phyloP scores from a whole-genome alignment of 2,797 vertebrate genomes.

The Enteromius anoplus region DNA sequence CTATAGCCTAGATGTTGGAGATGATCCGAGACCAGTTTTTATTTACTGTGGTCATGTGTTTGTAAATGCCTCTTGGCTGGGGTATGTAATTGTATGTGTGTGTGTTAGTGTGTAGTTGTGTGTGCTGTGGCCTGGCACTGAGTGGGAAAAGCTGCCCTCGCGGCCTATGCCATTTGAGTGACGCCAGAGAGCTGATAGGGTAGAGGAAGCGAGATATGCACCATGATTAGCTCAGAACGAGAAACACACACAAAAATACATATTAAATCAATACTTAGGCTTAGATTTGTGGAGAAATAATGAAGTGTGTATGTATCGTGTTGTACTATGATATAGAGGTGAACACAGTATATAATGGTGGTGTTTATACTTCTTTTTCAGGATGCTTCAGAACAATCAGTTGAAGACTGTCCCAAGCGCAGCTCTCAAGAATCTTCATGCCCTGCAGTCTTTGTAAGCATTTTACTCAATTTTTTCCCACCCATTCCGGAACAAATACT shows the following conservation, averaged over 20 bases:
- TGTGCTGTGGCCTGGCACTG: slow-evolving; percentile 26
- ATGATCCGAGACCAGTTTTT: slow-evolving; percentile 28
- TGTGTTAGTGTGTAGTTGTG: slow-evolving; percentile 31
- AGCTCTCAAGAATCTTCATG: slow-evolving; percentile 87
- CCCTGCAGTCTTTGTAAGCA: slow-evolving; percentile 96
- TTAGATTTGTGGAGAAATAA: not conserved
- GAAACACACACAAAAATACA: slow-evolving; percentile 33
- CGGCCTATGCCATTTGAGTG: slow-evolving; percentile 44
- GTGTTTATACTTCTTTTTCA: slow-evolving; percentile 61
- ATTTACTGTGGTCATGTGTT: slow-evolving; percentile 28
- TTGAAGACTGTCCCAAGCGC: slow-evolving; percentile 92
- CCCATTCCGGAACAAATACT: not conserved
- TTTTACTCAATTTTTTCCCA: not conserved
- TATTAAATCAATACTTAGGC: not conserved
- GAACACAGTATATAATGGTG: not conserved
- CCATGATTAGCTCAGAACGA: slow-evolving; percentile 37
- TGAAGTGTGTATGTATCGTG: not conserved
- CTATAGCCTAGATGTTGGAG: slow-evolving; percentile 21
- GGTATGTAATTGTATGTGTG: slow-evolving; percentile 5
- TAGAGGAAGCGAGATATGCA: slow-evolving; percentile 56
- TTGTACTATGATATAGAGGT: not conserved
- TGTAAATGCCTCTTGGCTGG: slow-evolving; percentile 20
- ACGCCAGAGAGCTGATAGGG: slow-evolving; percentile 54
- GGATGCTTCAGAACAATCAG: slow-evolving; percentile 98
- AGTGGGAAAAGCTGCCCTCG: slow-evolving; percentile 37